Evolutionary conservation across 2,888 invertebrate genomes (phyloP).

Genomic region (Torymus tubicola): DNA sequence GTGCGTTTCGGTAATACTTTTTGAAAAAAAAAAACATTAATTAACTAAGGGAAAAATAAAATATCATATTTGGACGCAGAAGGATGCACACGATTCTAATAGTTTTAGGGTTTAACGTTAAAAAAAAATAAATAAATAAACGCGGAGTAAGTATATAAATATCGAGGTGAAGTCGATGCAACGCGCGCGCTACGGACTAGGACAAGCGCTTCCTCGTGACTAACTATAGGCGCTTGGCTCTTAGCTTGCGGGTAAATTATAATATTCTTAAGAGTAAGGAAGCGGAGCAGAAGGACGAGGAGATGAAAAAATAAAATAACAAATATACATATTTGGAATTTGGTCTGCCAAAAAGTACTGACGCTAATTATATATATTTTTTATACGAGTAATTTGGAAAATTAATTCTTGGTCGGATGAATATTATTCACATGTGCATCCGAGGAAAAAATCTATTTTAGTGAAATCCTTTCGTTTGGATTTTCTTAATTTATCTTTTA

Average conservation of each 20-base stretch:
- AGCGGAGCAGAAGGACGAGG: constrained; percentile 21
- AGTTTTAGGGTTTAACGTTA: constrained; percentile 54
- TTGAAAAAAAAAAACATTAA: constrained; percentile 30
- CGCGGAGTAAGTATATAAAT: constrained; percentile 28
- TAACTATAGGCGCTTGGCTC: constrained; percentile 54
- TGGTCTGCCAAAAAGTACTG: constrained; percentile 55
- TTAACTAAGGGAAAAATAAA: constrained; percentile 43
- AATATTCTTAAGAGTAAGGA: constrained; percentile 21
- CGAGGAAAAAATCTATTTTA: too few relatives aligned
- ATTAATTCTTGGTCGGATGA: not conserved
- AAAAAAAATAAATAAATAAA: constrained; percentile 28
- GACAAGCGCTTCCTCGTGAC: constrained; percentile 26
- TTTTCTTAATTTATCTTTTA: too few relatives aligned
- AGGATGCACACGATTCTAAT: constrained; percentile 66
- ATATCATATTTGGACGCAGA: constrained; percentile 53
- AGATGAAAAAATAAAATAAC: constrained; percentile 9
- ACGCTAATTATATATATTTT: constrained; percentile 47
- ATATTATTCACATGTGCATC: not conserved
- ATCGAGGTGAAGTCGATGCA: constrained; percentile 6
- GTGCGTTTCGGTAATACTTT: constrained; percentile 38
- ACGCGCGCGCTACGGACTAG: constrained; percentile 34
- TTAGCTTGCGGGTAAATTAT: constrained; percentile 32
- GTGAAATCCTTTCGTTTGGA: too few relatives aligned
- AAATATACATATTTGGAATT: constrained; percentile 56
- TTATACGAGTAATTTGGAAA: constrained; percentile 34